These are phyloP conservation scores for Amphiprion ocellaris DNA, from an alignment of 2,113 vertebrate genomes.

Conservation along the genomic window DNA sequence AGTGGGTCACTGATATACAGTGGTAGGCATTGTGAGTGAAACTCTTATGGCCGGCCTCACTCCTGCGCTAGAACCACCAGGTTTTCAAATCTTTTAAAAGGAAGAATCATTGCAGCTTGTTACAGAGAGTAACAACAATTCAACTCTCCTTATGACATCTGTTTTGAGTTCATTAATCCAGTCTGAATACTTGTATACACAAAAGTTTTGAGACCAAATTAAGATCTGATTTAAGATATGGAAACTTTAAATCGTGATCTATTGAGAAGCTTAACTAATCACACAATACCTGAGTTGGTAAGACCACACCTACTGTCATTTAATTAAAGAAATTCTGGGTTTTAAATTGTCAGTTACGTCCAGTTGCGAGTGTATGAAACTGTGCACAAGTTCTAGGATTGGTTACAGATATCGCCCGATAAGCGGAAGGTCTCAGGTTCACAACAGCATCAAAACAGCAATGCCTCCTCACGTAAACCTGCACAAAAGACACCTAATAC, in stretches of 20 bases:
- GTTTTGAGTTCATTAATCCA: neutral
- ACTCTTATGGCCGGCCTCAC: neutral
- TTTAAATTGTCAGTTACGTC: neutral
- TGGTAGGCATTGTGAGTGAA: constrained; percentile 37
- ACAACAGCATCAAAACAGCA: neutral
- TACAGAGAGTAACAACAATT: neutral
- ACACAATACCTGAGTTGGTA: neutral
- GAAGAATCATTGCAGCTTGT: neutral
- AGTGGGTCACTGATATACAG: constrained; percentile 59
- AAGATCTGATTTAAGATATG: too few species aligned
- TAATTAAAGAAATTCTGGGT: neutral
- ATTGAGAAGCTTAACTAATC: too few species aligned
- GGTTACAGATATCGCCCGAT: neutral
- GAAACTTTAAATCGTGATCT: too few species aligned
- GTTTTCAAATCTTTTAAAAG: neutral
- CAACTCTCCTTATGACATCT: neutral
- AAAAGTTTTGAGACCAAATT: too few species aligned
- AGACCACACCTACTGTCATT: neutral
- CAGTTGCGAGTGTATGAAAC: neutral
- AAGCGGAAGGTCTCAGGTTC: constrained; percentile 32
- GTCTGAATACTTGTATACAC: neutral
- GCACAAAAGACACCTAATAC: constrained; percentile 4
- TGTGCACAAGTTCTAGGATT: neutral
- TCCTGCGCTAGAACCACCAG: neutral
- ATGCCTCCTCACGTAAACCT: neutral